Conservation (phyloP, 2,113 vertebrate genomes). For the Indicator indicator region DNA sequence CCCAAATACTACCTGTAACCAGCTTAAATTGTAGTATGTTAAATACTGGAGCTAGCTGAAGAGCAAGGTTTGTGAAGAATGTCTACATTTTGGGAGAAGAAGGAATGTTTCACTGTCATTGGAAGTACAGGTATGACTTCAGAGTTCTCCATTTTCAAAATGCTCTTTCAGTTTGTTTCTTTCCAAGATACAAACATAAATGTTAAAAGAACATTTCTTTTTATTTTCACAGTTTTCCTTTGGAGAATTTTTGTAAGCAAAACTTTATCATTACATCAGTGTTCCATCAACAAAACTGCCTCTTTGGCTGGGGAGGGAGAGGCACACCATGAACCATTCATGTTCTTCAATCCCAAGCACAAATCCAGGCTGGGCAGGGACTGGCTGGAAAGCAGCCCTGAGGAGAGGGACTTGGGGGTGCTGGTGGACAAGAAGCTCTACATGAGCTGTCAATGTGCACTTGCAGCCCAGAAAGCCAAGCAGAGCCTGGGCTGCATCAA, state of each 20-base stretch:
- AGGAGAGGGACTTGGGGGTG: too few species aligned
- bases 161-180: neutral
- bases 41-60: neutral
- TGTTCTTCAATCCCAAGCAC: neutral
- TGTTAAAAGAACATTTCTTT: neutral
- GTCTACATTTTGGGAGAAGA: neutral
- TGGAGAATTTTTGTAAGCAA: neutral
- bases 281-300: neutral
- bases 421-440: too few species aligned
- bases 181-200: neutral
- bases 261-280: neutral
- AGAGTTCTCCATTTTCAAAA: neutral
- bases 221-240: neutral
- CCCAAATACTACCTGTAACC: too few species aligned
- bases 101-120: neutral
- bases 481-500: too few species aligned
- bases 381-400: too few species aligned
- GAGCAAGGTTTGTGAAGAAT: neutral
- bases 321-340: neutral
- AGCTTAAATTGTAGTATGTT: neutral
- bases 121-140: neutral
- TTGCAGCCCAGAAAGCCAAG: too few species aligned
- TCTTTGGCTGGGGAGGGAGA: neutral
- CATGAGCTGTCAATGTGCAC: too few species aligned
- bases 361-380: too few species aligned